These are phyloP conservation scores for Criorhina ranunculi DNA, from an alignment of 2,888 invertebrate genomes.

Conservation along the genomic window DNA sequence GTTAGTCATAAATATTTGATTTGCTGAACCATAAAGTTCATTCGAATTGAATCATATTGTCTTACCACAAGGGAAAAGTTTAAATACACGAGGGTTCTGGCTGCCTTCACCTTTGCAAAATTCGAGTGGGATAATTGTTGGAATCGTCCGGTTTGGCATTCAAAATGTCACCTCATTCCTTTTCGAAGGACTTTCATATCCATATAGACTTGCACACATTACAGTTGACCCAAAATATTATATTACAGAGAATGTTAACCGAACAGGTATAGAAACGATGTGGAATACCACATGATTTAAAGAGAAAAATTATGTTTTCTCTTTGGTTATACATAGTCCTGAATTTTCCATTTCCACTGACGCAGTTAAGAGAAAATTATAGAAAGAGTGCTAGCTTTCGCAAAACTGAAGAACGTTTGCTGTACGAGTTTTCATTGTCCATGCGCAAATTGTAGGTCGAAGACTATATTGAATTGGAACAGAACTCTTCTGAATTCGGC, in stretches of 20 bases:
- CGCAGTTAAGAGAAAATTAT: conserved; percentile 9
- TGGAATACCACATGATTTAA: not conserved
- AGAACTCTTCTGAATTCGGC: conserved; percentile 16
- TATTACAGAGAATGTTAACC: conserved; percentile 29
- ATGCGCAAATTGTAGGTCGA: conserved; percentile 55
- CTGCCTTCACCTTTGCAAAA: conserved; percentile 27
- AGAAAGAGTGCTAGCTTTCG: conserved; percentile 2
- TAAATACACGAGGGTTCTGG: conserved; percentile 25
- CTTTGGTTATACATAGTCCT: not conserved
- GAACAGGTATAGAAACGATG: not conserved
- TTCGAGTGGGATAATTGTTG: conserved; percentile 57
- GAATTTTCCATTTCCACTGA: conserved; percentile 11
- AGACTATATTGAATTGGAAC: conserved; percentile 45
- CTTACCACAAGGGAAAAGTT: conserved; percentile 35
- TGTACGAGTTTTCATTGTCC: conserved; percentile 7
- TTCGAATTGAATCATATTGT: conserved; percentile 59
- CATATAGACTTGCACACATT: conserved; percentile 33
- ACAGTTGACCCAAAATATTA: conserved; percentile 53
- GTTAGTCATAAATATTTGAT: conserved; percentile 69
- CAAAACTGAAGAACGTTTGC: not conserved
- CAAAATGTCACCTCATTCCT: conserved; percentile 51
- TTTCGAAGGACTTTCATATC: conserved; percentile 26
- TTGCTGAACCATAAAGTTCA: conserved; percentile 64
- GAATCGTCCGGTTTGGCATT: conserved; percentile 63
- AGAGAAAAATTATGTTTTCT: conserved; percentile 1